These are phyloP conservation scores for Aurelia aurita DNA, from an alignment of 30 jellyfish, hydroid and myxozoan species.

Conservation along the genomic window DNA sequence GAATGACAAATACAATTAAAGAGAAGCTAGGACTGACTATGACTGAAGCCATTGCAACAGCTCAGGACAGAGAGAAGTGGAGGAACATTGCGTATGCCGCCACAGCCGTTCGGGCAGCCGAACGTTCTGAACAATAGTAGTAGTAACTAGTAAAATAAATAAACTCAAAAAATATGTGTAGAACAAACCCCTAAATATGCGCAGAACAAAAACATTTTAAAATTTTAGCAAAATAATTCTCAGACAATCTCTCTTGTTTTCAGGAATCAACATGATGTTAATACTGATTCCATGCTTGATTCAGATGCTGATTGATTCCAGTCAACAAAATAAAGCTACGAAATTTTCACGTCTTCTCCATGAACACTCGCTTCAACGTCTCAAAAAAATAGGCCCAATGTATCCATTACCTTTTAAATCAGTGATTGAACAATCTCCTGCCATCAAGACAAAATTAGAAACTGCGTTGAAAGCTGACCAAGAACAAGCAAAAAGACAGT, in stretches of 20 bases:
- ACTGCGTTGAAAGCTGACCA: constrained; percentile 89
- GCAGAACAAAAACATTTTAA: too few species aligned
- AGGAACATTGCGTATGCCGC: too few species aligned
- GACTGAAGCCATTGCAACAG: too few species aligned
- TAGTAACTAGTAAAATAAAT: too few species aligned
- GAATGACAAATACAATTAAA: too few species aligned
- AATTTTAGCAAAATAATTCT: too few species aligned
- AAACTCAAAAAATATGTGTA: too few species aligned
- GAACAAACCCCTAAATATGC: too few species aligned
- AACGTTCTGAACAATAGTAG: too few species aligned
- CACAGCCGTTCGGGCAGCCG: too few species aligned
- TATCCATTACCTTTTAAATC: constrained; percentile 87
- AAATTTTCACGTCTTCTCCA: constrained; percentile 80
- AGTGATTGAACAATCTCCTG: constrained; percentile 88
- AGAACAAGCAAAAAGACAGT: constrained; percentile 41
- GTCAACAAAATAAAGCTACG: constrained; percentile 45
- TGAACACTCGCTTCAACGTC: constrained; percentile 80
- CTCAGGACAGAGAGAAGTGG: too few species aligned
- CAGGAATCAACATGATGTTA: constrained; percentile 87
- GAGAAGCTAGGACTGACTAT: too few species aligned
- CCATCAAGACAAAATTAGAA: constrained; percentile 75
- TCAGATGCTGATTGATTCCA: constrained; percentile 62
- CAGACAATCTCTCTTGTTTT: neutral
- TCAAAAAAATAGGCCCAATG: constrained; percentile 94
- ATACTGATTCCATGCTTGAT: constrained; percentile 71